Base-by-base conservation (phyloP, 2,113 vertebrate genomes). In the Chamaetylas fuelleborni region DNA sequence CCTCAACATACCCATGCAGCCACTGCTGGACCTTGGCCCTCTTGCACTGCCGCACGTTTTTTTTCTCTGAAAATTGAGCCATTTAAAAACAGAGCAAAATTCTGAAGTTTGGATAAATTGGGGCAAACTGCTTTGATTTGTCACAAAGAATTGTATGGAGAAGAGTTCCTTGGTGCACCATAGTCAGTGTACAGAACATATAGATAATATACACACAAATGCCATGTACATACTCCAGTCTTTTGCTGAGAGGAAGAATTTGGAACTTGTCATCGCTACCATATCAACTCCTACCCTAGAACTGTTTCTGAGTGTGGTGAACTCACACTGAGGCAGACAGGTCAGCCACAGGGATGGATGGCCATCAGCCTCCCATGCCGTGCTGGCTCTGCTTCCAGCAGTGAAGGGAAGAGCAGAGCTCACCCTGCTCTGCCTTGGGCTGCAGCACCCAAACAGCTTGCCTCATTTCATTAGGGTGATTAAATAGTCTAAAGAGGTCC, bases 21-120 rank as follows among this genome's bases (percentile, higher is more conserved):
- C 0, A 0, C 20, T 72, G n/a, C n/a, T 42, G 48, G 20, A 67
- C 31, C 9, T 40, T 1, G 2, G 31, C 16, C 18, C 7, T 42
- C n/a, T 56, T 56, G 24, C 1, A 1, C 7, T 65, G 58, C 36
- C 31, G 40, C 14, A 18, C 0, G 0, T 43, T 1, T 29, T 36
- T 36, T 79, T 86, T 60, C 38, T 60, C 45, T 76, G n/a, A 89
- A 89, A 87, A 81, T 23, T 24, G 8, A 51, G 9, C 40, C 72
- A 48, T 28, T 9, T 20, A 19, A 84, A 89, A 81, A 2, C 4
- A 13, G 33, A 64, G 19, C 9, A 73, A 70, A 86, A 77, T 58
- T 12, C 48, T 1, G 8, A 36, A 19, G 6, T 71, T 42, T 53
- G 34, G 26, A 78, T 81, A 89, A 79, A 79, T 26, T 36, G 33